Base-by-base conservation (phyloP, 2,113 vertebrate genomes). In the Bostrychus sinensis region DNA sequence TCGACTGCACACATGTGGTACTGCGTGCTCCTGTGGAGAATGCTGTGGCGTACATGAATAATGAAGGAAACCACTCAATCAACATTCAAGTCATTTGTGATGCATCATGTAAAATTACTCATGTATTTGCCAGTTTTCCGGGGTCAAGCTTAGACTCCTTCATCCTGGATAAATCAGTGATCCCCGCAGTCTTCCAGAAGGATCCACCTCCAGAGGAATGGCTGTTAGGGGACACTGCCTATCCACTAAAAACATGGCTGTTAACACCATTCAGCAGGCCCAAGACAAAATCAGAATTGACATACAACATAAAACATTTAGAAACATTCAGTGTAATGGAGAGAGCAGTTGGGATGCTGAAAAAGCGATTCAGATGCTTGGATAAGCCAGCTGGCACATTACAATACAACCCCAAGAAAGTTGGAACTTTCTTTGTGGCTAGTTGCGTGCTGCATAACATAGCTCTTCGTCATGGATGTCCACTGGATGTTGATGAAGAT, bases 331-430 rank as follows among this genome's bases (percentile, higher is more conserved):
- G 20, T 23, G 22, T 11, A 23, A 25, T 46, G 12, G 43, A 25
- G 20, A 12, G 20, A 46, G 25, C 43, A 46, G 43, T 46, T 13
- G 43, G 3, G 4, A 46, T 46, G 43, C 11, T 46, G 22, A 46
- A 46, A 46, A 46, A 25, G 22, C 22, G 22, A 46, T 46, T 46
- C 43, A 22, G 22, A 46, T 46, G 43, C 43, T 46, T 46, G 22
- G 22, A 25, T 22, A 46, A 46, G 43, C 12, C 43, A 7, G 12
- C 43, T 46, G 20, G 20, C 22, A 2, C 43, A 23, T 20, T 46
- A 46, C 43, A 46, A 22, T 46, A 46, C 43, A 46, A 10, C 43
- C 43, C 43, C 6, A 10, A 46, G 11, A 25, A 46, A 46, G 20
- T 46, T 5, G 43, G 20, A 13, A 12, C 25, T 19, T 46, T 46